Evolutionary conservation across 2,888 invertebrate genomes (phyloP).

Genomic region (Cantharis flavilabris): DNA sequence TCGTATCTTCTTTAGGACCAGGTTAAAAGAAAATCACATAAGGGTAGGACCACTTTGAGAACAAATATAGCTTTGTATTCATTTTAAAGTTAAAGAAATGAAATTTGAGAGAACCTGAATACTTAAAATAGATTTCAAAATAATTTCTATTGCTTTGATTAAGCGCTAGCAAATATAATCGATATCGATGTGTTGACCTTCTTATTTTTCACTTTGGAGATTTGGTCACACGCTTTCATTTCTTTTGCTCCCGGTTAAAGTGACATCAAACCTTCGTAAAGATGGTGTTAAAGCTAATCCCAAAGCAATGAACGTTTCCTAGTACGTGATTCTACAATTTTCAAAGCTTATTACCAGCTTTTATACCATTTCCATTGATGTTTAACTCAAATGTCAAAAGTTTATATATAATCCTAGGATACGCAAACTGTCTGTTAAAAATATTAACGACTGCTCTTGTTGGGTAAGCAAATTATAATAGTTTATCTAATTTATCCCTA

Average conservation of each 20-base stretch:
- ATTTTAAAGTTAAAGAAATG: constrained; percentile 15
- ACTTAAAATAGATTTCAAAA: neutral
- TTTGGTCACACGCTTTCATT: constrained; percentile 27
- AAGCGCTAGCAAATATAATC: neutral
- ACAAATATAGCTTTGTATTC: constrained; percentile 26
- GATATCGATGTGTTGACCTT: constrained; percentile 16
- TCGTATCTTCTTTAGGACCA: constrained; percentile 49
- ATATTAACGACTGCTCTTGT: neutral
- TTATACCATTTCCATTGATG: constrained; percentile 22
- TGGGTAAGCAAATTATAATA: neutral
- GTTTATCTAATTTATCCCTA: neutral
- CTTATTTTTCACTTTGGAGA: constrained; percentile 21
- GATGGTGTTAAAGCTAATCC: constrained; percentile 36
- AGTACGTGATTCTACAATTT: constrained; percentile 29
- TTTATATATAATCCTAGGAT: neutral
- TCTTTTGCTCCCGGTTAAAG: constrained; percentile 31
- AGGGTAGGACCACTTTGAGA: constrained; percentile 25
- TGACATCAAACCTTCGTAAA: constrained; percentile 33
- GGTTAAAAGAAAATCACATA: constrained; percentile 29
- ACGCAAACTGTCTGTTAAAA: neutral
- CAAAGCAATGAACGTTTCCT: constrained; percentile 34
- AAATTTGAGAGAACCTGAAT: neutral
- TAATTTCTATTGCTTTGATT: neutral
- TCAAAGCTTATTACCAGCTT: constrained; percentile 23
- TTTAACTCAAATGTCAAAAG: neutral